phyloP scores from a whole-genome alignment of 1,140 invertebrate species.

The Aplysia californica region DNA sequence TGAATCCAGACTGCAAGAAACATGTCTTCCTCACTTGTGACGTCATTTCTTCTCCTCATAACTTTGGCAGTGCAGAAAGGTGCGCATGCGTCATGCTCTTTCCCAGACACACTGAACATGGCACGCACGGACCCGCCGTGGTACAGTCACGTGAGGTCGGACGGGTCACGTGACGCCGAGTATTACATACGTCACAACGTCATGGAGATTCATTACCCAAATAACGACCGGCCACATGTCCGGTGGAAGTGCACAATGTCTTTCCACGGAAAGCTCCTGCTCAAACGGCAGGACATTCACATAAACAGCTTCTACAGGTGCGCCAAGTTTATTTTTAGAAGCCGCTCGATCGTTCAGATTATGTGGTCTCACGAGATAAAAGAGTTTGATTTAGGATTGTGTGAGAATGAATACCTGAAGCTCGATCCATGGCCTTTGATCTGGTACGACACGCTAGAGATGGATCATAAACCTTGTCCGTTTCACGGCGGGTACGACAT shows the following conservation, averaged over 20 bases:
- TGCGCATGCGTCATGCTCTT: constrained; percentile 15
- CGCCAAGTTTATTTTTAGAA: constrained; percentile 36
- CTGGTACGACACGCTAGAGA: constrained; percentile 19
- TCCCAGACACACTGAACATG: constrained; percentile 29
- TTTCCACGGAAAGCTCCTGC: constrained; percentile 31
- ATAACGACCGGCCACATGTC: background rate
- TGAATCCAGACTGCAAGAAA: background rate
- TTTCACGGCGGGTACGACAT: constrained; percentile 49
- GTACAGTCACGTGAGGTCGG: constrained; percentile 29
- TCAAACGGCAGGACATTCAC: constrained; percentile 30
- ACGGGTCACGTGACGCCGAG: constrained; percentile 16
- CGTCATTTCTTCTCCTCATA: background rate
- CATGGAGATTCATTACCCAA: constrained; percentile 24
- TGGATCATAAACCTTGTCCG: constrained; percentile 42
- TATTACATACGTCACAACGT: constrained; percentile 31
- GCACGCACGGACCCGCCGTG: constrained; percentile 23
- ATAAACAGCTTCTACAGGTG: constrained; percentile 28
- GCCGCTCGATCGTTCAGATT: constrained; percentile 38
- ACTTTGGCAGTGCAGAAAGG: background rate
- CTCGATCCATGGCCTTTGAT: constrained; percentile 44
- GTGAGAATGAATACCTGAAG: constrained; percentile 32
- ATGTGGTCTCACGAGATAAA: constrained; percentile 28
- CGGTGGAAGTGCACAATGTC: constrained; percentile 33
- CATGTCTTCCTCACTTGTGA: background rate
- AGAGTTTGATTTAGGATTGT: constrained; percentile 26